Conservation (phyloP, 2,113 vertebrate genomes). For the Etheostoma spectabile region DNA sequence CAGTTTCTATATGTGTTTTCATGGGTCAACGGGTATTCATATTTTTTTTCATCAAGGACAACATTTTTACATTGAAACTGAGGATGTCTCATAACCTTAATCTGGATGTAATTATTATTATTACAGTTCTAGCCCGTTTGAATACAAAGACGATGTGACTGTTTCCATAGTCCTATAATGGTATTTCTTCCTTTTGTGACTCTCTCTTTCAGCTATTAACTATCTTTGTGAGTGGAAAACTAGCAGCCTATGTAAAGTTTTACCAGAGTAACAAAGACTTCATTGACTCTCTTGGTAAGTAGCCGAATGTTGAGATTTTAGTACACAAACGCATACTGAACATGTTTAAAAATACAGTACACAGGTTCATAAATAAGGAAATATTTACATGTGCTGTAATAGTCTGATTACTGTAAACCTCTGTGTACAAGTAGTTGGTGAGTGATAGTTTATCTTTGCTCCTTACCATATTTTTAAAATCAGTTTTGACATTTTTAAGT, state of each 20-base stretch:
- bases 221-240: constrained; percentile 98
- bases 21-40: background rate
- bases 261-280: constrained; percentile 99
- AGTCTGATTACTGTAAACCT: background rate
- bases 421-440: background rate
- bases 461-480: background rate
- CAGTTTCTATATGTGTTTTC: background rate
- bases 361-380: background rate
- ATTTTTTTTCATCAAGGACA: background rate
- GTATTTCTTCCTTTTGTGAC: background rate
- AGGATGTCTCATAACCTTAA: background rate
- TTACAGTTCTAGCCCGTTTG: background rate
- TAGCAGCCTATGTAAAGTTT: constrained; percentile 96
- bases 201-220: constrained; percentile 91
- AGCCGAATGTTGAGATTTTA: background rate
- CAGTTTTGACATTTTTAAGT: background rate
- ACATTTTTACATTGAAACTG: background rate
- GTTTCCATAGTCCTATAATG: background rate
- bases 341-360: background rate
- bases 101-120: background rate
- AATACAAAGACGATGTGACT: background rate
- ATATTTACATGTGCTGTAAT: background rate
- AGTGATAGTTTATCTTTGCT: background rate
- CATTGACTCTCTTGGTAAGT: constrained; percentile 98
- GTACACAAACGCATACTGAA: constrained; percentile 13